These are phyloP conservation scores for Anabacerthia variegaticeps DNA, from an alignment of 2,797 vertebrate genomes.

Conservation along the genomic window DNA sequence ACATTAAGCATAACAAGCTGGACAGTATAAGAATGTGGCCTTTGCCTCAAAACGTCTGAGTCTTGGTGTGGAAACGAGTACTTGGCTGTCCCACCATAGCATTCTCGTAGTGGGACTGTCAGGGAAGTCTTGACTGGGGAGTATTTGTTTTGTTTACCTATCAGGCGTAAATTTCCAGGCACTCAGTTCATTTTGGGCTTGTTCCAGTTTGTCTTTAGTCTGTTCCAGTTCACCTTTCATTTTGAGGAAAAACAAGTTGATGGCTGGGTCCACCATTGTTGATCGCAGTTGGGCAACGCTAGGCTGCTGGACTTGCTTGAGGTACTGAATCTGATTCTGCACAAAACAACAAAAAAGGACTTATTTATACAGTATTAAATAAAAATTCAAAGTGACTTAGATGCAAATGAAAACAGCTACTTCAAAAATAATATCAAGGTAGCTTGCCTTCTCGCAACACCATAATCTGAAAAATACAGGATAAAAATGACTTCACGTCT, in stretches of 20 bases:
- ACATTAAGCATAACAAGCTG: conserved; percentile 95
- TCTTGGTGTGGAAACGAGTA: conserved; percentile 97
- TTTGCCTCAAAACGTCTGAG: conserved; percentile 99
- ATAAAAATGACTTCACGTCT: not conserved
- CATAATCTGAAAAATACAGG: not conserved
- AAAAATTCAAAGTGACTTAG: accelerated
- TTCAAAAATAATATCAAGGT: not conserved
- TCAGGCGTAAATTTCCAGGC: conserved; percentile 99
- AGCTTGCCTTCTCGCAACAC: not conserved
- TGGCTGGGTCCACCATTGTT: conserved; percentile 98
- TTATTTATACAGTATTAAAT: conserved; percentile 55
- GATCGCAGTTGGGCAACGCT: conserved; percentile 98
- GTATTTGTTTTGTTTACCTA: conserved; percentile 99
- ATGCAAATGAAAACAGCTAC: not conserved
- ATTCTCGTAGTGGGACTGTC: conserved; percentile 97
- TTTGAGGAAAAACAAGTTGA: conserved; percentile 99
- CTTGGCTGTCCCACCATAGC: conserved; percentile 97
- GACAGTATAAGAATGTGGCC: conserved; percentile 90
- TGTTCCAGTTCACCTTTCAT: conserved; percentile 99
- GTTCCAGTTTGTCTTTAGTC: conserved; percentile 99
- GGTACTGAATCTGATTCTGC: conserved; percentile 99
- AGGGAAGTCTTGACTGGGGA: conserved; percentile 98
- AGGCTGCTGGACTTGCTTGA: conserved; percentile 99
- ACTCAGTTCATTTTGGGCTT: conserved; percentile 99
- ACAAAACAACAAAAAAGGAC: conserved; percentile 54